A percentile compares a stretch with the other conserved stretches of the same genome.
phyloP scores from a whole-genome alignment of 2,888 invertebrate genomes.

The Plemyria rubiginata region DNA sequence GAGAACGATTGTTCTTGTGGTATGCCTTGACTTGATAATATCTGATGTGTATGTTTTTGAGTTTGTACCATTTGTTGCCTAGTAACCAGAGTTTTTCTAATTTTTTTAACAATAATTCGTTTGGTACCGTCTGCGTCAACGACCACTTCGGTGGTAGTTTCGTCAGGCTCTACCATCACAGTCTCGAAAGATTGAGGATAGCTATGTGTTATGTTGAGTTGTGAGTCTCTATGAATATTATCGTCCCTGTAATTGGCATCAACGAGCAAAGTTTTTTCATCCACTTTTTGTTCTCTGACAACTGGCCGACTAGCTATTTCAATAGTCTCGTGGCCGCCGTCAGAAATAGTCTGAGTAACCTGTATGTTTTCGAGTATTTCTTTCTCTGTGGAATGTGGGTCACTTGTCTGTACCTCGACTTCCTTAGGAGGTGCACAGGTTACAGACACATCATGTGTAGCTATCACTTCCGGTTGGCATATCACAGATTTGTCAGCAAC shows the following conservation, averaged over 20 bases:
- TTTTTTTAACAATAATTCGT: slow-evolving; percentile 90
- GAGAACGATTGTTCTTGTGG: slow-evolving; percentile 87
- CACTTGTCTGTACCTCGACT: slow-evolving; percentile 87
- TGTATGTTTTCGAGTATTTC: slow-evolving; percentile 86
- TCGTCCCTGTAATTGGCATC: slow-evolving; percentile 89
- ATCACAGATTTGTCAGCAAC: slow-evolving; percentile 73
- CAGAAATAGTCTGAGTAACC: slow-evolving; percentile 86
- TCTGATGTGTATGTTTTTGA: slow-evolving; percentile 83
- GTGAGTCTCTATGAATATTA: slow-evolving; percentile 84
- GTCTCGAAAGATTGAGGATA: slow-evolving; percentile 92
- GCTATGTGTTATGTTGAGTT: slow-evolving; percentile 89
- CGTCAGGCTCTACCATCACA: slow-evolving; percentile 91
- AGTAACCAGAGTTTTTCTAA: slow-evolving; percentile 88
- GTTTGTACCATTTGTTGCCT: slow-evolving; percentile 88
- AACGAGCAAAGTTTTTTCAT: slow-evolving; percentile 87
- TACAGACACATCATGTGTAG: slow-evolving; percentile 79
- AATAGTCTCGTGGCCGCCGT: slow-evolving; percentile 88
- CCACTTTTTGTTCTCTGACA: slow-evolving; percentile 70
- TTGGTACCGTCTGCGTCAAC: slow-evolving; percentile 92
- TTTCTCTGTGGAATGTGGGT: slow-evolving; percentile 75
- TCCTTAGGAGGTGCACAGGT: slow-evolving; percentile 83
- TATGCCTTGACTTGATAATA: slow-evolving; percentile 83
- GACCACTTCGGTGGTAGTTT: slow-evolving; percentile 92
- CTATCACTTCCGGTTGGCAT: slow-evolving; percentile 65
- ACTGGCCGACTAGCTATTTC: slow-evolving; percentile 88